Evolutionary conservation across 2,888 invertebrate genomes (phyloP).

Genomic region (Philhelius pedissequus): DNA sequence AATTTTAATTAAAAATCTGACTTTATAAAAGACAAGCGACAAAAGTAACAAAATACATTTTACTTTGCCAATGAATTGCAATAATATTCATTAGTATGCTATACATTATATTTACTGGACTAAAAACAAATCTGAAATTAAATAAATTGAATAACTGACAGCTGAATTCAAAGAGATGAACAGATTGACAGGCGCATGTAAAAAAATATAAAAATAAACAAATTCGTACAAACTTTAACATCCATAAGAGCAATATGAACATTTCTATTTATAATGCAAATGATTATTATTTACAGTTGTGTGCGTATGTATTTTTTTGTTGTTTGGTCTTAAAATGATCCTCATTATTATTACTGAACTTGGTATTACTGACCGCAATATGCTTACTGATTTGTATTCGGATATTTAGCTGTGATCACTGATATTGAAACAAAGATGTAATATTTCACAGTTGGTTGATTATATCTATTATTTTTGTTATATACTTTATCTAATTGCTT

Average conservation of each 20-base stretch:
- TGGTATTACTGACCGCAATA: constrained; percentile 4
- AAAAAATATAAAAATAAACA: constrained; percentile 6
- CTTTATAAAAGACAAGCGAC: too few species aligned
- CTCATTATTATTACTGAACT: constrained; percentile 7
- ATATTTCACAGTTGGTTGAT: constrained; percentile 42
- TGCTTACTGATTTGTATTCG: constrained; percentile 1
- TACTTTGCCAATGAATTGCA: too few species aligned
- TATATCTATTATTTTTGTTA: neutral
- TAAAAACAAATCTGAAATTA: neutral
- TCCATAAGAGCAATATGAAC: neutral
- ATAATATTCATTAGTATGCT: neutral
- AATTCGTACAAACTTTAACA: neutral
- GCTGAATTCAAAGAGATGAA: neutral
- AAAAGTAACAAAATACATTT: too few species aligned
- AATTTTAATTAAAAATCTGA: too few species aligned
- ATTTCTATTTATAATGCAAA: constrained; percentile 13
- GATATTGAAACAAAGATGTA: constrained; percentile 51
- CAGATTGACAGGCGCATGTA: neutral
- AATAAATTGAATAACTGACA: neutral
- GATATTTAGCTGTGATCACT: constrained; percentile 34
- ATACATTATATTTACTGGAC: neutral
- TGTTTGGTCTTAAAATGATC: neutral
- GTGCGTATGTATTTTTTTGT: neutral
- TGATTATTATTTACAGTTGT: neutral
- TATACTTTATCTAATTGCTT: neutral